A percentile compares a stretch with the other conserved stretches of the same genome.
These are phyloP conservation scores for Pogonus chalceus DNA, from an alignment of 1,140 invertebrate species.

Conservation along the genomic window DNA sequence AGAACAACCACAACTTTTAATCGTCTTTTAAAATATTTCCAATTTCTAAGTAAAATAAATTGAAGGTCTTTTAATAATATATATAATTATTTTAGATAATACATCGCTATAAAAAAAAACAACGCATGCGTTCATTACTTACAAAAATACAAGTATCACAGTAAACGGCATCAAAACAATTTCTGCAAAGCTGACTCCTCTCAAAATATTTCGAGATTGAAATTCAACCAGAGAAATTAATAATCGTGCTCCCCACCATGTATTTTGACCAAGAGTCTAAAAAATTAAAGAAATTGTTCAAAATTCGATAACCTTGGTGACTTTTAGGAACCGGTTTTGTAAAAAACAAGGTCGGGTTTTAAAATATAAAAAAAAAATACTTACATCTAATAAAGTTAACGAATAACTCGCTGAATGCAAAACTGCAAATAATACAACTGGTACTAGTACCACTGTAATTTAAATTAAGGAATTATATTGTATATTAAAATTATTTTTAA, in stretches of 20 bases:
- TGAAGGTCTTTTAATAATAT: no score
- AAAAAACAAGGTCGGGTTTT: no score
- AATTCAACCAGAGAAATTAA: slow-evolving; percentile 77
- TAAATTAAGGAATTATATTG: slow-evolving; percentile 41
- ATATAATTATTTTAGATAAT: slow-evolving; percentile 2
- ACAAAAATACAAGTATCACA: slow-evolving; percentile 76
- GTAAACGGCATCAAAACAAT: slow-evolving; percentile 86
- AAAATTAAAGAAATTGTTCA: slow-evolving; percentile 30
- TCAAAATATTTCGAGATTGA: slow-evolving; percentile 77
- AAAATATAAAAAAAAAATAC: slow-evolving; percentile 36
- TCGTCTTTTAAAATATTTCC: no score
- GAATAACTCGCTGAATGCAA: slow-evolving; percentile 87
- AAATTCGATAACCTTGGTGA: no score
- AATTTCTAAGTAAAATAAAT: no score
- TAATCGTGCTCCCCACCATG: slow-evolving; percentile 76
- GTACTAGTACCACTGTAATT: slow-evolving; percentile 71
- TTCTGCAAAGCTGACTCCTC: slow-evolving; percentile 78
- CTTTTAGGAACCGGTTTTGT: no score
- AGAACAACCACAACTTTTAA: no score
- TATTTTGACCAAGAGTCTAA: slow-evolving; percentile 77
- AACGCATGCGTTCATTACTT: no score
- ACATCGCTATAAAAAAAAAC: background rate
- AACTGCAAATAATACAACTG: slow-evolving; percentile 80
- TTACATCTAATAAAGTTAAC: slow-evolving; percentile 79
- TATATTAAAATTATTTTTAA: slow-evolving; percentile 8